These are phyloP conservation scores for Ramphastos sulfuratus DNA, from an alignment of 2,113 vertebrate genomes.

Conservation along the genomic window DNA sequence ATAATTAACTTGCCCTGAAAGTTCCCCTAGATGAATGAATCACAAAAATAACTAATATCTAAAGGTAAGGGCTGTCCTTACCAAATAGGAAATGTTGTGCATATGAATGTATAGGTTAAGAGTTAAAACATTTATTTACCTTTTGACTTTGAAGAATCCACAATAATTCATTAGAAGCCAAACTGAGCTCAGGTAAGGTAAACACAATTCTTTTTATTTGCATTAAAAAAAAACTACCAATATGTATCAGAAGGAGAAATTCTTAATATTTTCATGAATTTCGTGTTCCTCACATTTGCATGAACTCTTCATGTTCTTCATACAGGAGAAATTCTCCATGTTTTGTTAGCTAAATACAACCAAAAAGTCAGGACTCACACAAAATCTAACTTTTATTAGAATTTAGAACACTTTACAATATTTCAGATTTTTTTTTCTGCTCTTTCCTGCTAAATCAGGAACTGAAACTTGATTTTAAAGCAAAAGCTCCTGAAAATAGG, in stretches of 20 bases:
- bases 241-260: no score
- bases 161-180: not conserved
- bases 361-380: not conserved
- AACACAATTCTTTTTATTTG: no score
- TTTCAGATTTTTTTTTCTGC: not conserved
- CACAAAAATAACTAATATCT: not conserved
- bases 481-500: not conserved
- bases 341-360: not conserved
- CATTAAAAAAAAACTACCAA: no score
- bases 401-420: not conserved
- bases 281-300: no score
- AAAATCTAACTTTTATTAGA: not conserved
- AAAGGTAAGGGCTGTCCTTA: not conserved
- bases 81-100: not conserved
- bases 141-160: not conserved
- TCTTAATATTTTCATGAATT: no score
- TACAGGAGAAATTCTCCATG: not conserved
- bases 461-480: constrained; percentile 16
- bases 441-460: not conserved
- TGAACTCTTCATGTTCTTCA: no score
- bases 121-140: not conserved
- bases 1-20: not conserved
- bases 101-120: not conserved
- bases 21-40: not conserved
- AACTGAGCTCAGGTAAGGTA: no score